phyloP scores from a whole-genome alignment of 1,140 invertebrate genomes.

The Habropoda laboriosa region DNA sequence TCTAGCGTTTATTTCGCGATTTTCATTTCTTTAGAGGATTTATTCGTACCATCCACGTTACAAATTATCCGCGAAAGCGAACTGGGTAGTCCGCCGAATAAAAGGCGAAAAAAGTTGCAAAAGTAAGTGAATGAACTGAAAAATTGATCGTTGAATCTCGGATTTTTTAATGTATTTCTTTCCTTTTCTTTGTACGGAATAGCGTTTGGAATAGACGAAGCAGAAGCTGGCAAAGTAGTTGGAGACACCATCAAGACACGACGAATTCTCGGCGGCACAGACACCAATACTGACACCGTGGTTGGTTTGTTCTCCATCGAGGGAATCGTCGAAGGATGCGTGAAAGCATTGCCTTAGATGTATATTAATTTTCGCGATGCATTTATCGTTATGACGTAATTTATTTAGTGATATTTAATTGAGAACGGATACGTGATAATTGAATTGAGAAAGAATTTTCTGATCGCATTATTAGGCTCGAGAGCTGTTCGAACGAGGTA shows the following conservation, averaged over 20 bases:
- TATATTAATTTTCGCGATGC: slow-evolving; percentile 60
- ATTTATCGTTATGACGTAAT: slow-evolving; percentile 64
- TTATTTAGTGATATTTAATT: slow-evolving; percentile 65
- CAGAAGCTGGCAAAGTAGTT: slow-evolving; percentile 77
- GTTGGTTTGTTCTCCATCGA: slow-evolving; percentile 33
- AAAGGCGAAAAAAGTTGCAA: slow-evolving; percentile 79
- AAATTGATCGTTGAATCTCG: neutral
- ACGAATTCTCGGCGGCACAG: slow-evolving; percentile 71
- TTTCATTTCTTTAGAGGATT: slow-evolving; percentile 69
- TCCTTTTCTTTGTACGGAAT: slow-evolving; percentile 38
- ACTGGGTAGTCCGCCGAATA: slow-evolving; percentile 72
- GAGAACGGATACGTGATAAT: slow-evolving; percentile 54
- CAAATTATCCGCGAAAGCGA: slow-evolving; percentile 79
- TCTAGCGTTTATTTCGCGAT: neutral
- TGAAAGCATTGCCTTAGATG: slow-evolving; percentile 57
- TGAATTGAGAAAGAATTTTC: slow-evolving; percentile 47
- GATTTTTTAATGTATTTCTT: neutral
- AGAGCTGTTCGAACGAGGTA: slow-evolving; percentile 6
- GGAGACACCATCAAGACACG: slow-evolving; percentile 73
- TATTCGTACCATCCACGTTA: slow-evolving; percentile 78
- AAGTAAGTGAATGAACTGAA: slow-evolving; percentile 69
- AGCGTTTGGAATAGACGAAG: slow-evolving; percentile 76
- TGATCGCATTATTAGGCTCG: slow-evolving; percentile 47
- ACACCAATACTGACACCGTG: slow-evolving; percentile 68
- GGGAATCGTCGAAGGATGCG: slow-evolving; percentile 28